Evolutionary conservation across 2,888 invertebrate genomes (phyloP), one percentile per base, ranked within the genome.

Genomic region (Drosophila limbata): DNA sequence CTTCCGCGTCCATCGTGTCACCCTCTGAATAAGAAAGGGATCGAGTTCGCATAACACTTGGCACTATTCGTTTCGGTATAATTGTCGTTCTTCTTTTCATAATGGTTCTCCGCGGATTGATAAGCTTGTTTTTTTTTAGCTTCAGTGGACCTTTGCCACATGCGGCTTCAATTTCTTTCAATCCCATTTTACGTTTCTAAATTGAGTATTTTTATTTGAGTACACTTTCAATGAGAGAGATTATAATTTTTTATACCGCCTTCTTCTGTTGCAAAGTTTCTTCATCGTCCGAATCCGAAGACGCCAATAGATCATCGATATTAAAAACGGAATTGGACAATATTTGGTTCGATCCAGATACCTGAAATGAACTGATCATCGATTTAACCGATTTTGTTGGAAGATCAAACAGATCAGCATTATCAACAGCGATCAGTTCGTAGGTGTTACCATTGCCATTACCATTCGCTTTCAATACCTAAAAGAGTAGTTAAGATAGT

Each of bases 111-210:
- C 42, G n/a, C 15, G 33, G 33, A 0, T 31, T 31, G 3, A 19
- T 8, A 19, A 19, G 6, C 1, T 3, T 1, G 1, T 6, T 17
- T 5, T 5, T 1, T 25, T 39, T 47, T 9, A 48, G 1, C 21
- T 25, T 13, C 10, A 48, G 5, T 3, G 2, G 2, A 11, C 19
- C 11, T 1, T 42, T n/a, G 3, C 52, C 47, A 33, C 77, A 80
- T 2, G 61, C 55, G 0, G 37, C 40, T 45, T 77, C 68, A 10
- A 81, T 72, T n/a, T 87, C 83, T 3, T 25, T 28, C 0, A 83
- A 59, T 1, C 85, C 81, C 56, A 77, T 66, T 70, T 81, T 84
- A 11, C 82, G 84, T 5, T 63, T 65, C 86, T 82, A 48, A 9
- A 39, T 17, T 5, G 31, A 8, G 11, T 40, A n/a, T 13, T 3